Evolutionary conservation across 2,113 vertebrate species (phyloP).

Genomic region (Chloropsis hardwickii): DNA sequence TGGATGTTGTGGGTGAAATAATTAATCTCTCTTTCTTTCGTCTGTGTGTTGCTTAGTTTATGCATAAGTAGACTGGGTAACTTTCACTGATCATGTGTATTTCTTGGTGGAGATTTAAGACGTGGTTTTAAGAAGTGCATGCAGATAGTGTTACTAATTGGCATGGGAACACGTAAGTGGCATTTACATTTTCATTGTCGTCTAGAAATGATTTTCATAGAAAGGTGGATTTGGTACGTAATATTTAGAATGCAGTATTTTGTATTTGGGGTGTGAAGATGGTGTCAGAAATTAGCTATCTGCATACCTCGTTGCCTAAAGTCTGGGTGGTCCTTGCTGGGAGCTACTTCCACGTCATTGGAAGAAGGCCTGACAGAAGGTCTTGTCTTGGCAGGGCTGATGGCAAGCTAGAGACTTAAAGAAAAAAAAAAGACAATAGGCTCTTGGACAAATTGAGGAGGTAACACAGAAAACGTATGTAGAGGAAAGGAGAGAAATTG

Average conservation of each 20-base stretch:
- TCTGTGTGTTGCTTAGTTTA: background rate
- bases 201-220: background rate
- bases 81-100: fast-evolving
- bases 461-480: fast-evolving
- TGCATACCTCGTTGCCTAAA: background rate
- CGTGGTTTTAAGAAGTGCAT: fast-evolving
- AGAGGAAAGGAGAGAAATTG: background rate
- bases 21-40: fast-evolving
- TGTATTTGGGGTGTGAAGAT: fast-evolving
- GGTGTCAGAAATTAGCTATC: background rate
- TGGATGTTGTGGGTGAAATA: too few relatives aligned
- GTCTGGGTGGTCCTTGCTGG: background rate
- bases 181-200: fast-evolving
- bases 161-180: fast-evolving
- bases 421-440: fast-evolving
- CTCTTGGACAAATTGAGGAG: background rate
- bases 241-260: fast-evolving
- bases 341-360: fast-evolving
- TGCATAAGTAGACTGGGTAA: fast-evolving
- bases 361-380: background rate
- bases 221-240: fast-evolving
- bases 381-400: background rate
- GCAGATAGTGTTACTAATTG: background rate
- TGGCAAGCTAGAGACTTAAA: background rate
- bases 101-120: background rate